These are phyloP conservation scores for Rutpela maculata DNA, from an alignment of 2,888 invertebrate species.

Conservation along the genomic window DNA sequence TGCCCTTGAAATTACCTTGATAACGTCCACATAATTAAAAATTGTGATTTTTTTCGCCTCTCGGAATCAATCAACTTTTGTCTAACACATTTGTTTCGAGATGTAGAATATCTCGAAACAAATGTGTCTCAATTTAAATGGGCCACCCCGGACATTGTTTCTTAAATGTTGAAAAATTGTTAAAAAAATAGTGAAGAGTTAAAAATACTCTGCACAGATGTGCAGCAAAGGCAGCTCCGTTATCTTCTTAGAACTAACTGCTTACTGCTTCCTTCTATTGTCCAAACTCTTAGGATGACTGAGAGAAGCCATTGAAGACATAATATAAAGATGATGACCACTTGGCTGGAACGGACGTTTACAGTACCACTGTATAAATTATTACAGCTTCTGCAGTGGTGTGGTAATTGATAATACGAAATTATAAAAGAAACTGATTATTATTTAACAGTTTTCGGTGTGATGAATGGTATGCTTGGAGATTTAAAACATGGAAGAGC, in stretches of 20 bases:
- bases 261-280: neutral
- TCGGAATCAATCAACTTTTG: no score
- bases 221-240: no score
- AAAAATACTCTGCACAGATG: no score
- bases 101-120: no score
- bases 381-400: neutral
- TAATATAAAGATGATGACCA: neutral
- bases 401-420: neutral
- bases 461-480: neutral
- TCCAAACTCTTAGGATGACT: neutral
- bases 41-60: no score
- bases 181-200: no score
- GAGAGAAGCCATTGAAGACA: neutral
- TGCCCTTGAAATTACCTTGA: no score
- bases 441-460: neutral
- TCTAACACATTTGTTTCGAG: no score
- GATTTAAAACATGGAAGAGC: neutral
- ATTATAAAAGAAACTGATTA: neutral
- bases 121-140: no score
- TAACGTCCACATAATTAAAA: no score
- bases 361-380: neutral
- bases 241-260: neutral
- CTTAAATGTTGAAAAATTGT: no score
- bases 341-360: conserved; percentile 3
- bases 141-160: no score